Evolutionary conservation across 2,797 vertebrate species (phyloP), one percentile per base, ranked within the genome.

Genomic region (Gymnothorax javanicus): DNA sequence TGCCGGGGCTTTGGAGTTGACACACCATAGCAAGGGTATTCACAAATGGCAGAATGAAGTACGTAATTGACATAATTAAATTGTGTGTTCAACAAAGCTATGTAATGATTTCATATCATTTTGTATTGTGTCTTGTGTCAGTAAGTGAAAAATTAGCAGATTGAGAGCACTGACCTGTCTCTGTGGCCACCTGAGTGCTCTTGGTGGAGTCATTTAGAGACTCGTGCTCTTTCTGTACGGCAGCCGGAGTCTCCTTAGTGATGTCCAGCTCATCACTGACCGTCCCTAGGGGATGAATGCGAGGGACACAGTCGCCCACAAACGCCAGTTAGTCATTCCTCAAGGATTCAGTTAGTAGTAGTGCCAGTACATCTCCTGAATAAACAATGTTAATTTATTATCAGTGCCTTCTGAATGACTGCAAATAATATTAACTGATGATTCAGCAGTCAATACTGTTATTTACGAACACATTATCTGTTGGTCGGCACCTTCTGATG

Each of bases 191-290:
- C 92, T 96, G 93, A 69, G 96, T 95, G 84, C 96, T 95, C 94
- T 99, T 99, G 86, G 98, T 99, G 57, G 98, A 99, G 93, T 99
- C 98, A 91, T 97, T 98, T 89, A 97, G 92, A 86, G 94, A 94
- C 90, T 98, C 97, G 0, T 97, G 97, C 87, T 97, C 97, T 90
- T 97, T 97, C 95, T 97, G 97, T 97, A 98, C 99, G 93, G 97
- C 98, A 86, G 97, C 97, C 0, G 97, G 96, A 91, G 97, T 97
- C 12, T 97, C 95, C 92, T 99, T 99, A 0, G 98, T 99, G 93
- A 97, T 99, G 93, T 99, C 98, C 5, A 97, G 93, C 89, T 99
- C 97, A 82, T 99, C 97, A 3, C 93, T 90, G 88, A 88, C 96
- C 91, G 97, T 98, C 84, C 95, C 97, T 95, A 84, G 89, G 91